Evolutionary conservation across 2,113 vertebrate species (phyloP).

Genomic region (Saguinus imperator): DNA sequence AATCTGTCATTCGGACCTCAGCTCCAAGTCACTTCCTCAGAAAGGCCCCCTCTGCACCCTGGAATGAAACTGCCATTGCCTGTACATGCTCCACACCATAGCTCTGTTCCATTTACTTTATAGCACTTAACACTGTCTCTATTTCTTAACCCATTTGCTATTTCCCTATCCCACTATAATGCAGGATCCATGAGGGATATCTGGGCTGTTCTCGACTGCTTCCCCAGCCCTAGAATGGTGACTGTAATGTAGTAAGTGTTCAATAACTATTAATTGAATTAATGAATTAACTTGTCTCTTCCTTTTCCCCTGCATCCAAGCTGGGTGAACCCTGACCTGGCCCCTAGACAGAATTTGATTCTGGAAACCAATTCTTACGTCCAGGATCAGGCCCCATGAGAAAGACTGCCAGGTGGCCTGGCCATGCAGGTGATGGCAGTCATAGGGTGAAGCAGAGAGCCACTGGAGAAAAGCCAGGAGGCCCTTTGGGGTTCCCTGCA

Average conservation of each 20-base stretch:
- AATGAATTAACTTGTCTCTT: not conserved
- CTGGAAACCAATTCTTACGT: not conserved
- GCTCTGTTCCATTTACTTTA: not conserved
- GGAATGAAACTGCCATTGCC: not conserved
- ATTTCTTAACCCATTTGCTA: not conserved
- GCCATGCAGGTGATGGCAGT: not conserved
- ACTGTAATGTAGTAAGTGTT: not conserved
- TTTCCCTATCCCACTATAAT: not conserved
- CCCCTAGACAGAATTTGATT: not conserved
- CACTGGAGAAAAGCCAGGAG: not conserved
- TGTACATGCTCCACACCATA: rapidly evolving
- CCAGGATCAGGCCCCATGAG: not conserved
- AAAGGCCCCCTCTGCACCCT: not conserved
- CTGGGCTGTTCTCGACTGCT: not conserved
- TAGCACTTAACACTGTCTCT: not conserved
- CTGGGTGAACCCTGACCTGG: not conserved
- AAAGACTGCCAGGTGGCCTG: not conserved
- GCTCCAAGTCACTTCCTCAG: not conserved
- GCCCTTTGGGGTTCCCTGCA: not conserved
- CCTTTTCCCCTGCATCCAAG: not conserved
- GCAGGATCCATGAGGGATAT: not conserved
- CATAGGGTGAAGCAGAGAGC: not conserved
- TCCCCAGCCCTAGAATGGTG: not conserved
- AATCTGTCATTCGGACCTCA: not conserved
- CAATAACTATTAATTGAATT: not conserved